Base-by-base conservation (phyloP, 2,113 vertebrate species). In the Chunga burmeisteri region DNA sequence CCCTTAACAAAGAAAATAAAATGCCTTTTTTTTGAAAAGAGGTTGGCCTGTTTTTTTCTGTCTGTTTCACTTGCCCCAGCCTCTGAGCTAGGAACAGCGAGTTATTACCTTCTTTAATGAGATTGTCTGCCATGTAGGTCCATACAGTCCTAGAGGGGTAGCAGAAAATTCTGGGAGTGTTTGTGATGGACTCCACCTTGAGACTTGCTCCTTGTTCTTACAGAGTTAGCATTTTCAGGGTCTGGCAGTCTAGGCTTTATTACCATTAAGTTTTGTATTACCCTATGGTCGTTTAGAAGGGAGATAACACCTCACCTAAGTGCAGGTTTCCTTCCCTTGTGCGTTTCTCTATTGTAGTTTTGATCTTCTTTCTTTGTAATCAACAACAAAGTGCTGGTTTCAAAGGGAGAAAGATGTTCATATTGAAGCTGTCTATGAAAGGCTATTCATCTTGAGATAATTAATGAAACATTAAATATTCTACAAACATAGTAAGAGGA, bases 281-380 rank as follows among this genome's bases (percentile, higher is more conserved):
- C 20, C 5, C 10, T 44, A 65, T 11, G 4, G 7, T 30, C 40
- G 36, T 65, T 70, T 0, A 0, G 30, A 26, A 63, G 19, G 19
- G 19, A 67, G 29, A 27, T 70, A 32, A 9, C 19, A 83, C 32
- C 42, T 65, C 66, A 9, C 15, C 27, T 30, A 49, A 65, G 36
- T 25, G 65, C 20, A 59, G 3, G 2, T 7, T 63, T 68, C 17
- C 15, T 63, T 47, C 44, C 17, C 27, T 7, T 25, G 7, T 68
- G 19, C 16, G 6, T 47, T 36, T 26, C 17, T 44, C 13, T 38
- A 34, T 3, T 30, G 19, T 17, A 55, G 62, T 65, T n/a, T 86
- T 66, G 21, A 46, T 83, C 32, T 25, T 44, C 40, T 53, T 53
- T 47, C 29, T 70, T 61, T 75, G 12, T 52, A 83, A 78, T 46